Conservation (phyloP, 2,888 invertebrate species). For the Ophioninae sp. region DNA sequence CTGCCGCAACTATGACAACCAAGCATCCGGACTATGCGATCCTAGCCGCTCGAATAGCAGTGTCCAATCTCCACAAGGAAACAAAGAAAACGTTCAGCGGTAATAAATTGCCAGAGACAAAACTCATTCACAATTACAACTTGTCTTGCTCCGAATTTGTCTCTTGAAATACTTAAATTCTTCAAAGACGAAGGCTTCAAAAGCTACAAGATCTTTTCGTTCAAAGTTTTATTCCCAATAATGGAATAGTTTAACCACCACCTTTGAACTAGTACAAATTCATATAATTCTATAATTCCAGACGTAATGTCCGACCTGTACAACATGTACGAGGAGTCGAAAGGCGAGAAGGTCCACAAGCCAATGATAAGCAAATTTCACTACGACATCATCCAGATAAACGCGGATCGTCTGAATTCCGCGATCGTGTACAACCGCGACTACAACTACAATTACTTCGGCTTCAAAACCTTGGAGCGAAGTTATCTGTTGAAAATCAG, state of each 20-base stretch:
- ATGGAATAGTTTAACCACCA: not conserved
- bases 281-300: constrained; percentile 75
- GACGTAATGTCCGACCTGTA: constrained; percentile 96
- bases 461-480: constrained; percentile 98
- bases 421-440: constrained; percentile 98
- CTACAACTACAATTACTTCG: constrained; percentile 98
- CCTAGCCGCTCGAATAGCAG: constrained; percentile 94
- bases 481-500: constrained; percentile 96
- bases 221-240: not conserved
- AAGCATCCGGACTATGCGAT: constrained; percentile 98
- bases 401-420: constrained; percentile 95
- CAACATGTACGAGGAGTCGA: constrained; percentile 87
- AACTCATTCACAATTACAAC: not conserved
- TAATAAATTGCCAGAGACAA: constrained; percentile 75
- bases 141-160: no score
- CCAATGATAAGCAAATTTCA: constrained; percentile 95
- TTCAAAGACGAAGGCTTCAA: not conserved
- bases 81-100: constrained; percentile 97
- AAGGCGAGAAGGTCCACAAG: constrained; percentile 84
- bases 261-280: not conserved
- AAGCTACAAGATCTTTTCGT: no score
- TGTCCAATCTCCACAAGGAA: constrained; percentile 99
- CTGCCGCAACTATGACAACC: constrained; percentile 98
- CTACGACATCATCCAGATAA: constrained; percentile 90
- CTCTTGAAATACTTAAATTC: not conserved